These are phyloP conservation scores for Pyrgilauda ruficollis DNA, from an alignment of 2,113 vertebrate species.

Conservation along the genomic window DNA sequence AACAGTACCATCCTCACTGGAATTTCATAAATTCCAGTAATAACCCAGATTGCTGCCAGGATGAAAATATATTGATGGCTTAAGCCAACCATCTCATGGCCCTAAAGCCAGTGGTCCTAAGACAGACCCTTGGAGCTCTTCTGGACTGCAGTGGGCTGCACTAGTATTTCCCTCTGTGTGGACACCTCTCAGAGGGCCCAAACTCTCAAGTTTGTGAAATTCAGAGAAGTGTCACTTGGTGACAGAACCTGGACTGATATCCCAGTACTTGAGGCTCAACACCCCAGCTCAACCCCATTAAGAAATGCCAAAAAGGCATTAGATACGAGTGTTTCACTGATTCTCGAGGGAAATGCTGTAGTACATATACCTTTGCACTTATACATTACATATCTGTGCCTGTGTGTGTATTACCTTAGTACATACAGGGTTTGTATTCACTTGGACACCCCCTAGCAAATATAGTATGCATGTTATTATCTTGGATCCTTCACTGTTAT, in stretches of 20 bases:
- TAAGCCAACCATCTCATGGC: neutral
- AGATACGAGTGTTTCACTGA: neutral
- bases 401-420: neutral
- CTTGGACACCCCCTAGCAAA: neutral
- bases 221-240: neutral
- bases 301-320: neutral
- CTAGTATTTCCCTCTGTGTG: neutral
- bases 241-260: neutral
- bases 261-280: neutral
- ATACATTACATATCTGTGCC: too few relatives aligned
- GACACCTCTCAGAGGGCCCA: neutral
- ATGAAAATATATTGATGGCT: neutral
- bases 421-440: neutral
- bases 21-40: neutral
- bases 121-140: neutral
- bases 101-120: neutral
- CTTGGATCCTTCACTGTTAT: neutral
- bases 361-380: neutral
- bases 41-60: neutral
- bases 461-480: neutral
- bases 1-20: neutral
- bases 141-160: neutral
- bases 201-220: neutral
- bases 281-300: neutral
- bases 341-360: neutral